Conservation (phyloP, 2,888 invertebrate genomes). For the Chelonus formosanus region DNA sequence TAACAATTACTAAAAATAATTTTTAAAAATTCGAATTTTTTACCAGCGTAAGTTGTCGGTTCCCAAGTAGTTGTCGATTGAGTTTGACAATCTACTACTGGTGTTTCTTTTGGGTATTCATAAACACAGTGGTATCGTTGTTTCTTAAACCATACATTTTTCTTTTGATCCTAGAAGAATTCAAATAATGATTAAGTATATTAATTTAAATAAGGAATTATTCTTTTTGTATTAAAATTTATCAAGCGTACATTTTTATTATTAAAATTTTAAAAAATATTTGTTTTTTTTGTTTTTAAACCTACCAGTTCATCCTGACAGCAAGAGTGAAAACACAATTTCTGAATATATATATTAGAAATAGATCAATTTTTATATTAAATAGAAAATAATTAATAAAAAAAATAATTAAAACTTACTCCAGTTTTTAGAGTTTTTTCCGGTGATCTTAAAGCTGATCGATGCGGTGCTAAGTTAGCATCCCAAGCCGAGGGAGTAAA, state of each 20-base stretch:
- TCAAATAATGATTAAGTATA: conserved; percentile 11
- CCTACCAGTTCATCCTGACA: conserved; percentile 62
- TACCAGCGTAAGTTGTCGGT: conserved; percentile 58
- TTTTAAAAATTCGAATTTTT: neutral
- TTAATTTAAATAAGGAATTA: conserved; percentile 22
- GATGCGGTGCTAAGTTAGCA: conserved; percentile 78
- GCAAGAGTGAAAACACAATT: conserved; percentile 46
- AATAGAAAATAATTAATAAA: neutral
- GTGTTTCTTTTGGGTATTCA: conserved; percentile 81
- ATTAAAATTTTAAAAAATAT: neutral
- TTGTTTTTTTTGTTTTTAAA: too few species aligned
- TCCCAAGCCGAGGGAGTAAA: conserved; percentile 86
- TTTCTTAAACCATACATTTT: conserved; percentile 82
- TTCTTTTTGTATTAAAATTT: neutral
- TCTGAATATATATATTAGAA: conserved; percentile 27
- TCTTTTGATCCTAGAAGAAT: conserved; percentile 70
- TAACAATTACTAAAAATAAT: too few species aligned
- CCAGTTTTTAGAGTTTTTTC: conserved; percentile 66
- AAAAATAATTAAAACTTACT: conserved; percentile 52
- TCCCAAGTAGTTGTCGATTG: conserved; percentile 51
- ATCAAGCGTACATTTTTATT: conserved; percentile 7
- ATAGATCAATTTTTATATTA: neutral
- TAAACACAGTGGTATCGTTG: conserved; percentile 86
- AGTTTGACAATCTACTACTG: conserved; percentile 60
- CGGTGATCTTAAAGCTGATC: conserved; percentile 76